Conservation (phyloP, 2,888 invertebrate genomes). For the Amblyjoppa fuscipennis region DNA sequence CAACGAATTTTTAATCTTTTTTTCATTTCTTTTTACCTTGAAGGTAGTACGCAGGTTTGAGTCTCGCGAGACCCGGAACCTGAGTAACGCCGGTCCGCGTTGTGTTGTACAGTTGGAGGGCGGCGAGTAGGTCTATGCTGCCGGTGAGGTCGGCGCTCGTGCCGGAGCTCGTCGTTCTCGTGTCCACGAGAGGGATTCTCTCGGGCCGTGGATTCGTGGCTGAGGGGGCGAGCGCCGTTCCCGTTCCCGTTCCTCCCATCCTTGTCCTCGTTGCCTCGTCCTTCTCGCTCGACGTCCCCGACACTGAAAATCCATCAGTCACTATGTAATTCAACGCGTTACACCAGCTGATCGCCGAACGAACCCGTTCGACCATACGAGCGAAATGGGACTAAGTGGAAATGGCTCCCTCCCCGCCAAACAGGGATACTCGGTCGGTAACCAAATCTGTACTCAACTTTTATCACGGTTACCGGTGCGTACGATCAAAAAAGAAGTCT, state of each 20-base stretch:
- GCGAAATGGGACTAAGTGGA: no score
- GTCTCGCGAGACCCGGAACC: conserved; percentile 89
- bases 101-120: conserved; percentile 92
- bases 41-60: conserved; percentile 90
- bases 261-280: conserved; percentile 78
- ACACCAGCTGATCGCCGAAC: not conserved
- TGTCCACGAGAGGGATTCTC: conserved; percentile 65
- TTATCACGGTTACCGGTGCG: no score
- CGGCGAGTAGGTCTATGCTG: conserved; percentile 92
- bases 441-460: no score
- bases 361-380: not conserved
- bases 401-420: no score
- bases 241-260: conserved; percentile 64
- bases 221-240: conserved; percentile 58
- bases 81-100: conserved; percentile 90
- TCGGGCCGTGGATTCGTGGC: conserved; percentile 54
- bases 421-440: no score
- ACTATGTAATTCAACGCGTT: conserved; percentile 47
- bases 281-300: conserved; percentile 81
- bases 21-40: conserved; percentile 87
- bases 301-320: conserved; percentile 76
- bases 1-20: not conserved
- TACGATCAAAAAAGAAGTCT: no score
- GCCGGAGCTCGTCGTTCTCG: conserved; percentile 80
- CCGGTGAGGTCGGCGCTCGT: conserved; percentile 81